A percentile compares a stretch with the other conserved stretches of the same genome.
These are phyloP conservation scores for Gavia stellata DNA, from an alignment of 2,113 vertebrate species.

Conservation along the genomic window DNA sequence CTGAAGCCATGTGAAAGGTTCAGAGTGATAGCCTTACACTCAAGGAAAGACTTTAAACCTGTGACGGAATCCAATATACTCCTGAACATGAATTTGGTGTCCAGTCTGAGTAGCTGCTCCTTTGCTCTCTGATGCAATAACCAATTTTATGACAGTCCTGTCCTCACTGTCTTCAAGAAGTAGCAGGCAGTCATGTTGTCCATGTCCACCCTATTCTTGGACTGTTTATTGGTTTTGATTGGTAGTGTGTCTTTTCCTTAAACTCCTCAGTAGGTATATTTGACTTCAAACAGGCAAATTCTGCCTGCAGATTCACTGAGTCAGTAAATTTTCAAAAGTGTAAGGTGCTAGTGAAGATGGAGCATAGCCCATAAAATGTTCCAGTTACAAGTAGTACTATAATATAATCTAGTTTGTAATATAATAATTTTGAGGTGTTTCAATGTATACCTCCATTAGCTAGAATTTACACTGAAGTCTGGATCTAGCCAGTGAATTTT, in stretches of 20 bases:
- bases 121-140: background rate
- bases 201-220: rapidly evolving
- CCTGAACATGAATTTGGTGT: background rate
- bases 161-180: background rate
- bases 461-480: background rate
- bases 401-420: background rate
- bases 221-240: background rate
- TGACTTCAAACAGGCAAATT: background rate
- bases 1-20: background rate
- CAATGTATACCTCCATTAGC: background rate
- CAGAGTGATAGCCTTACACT: background rate
- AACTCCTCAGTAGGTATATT: background rate
- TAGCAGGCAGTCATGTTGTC: background rate
- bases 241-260: background rate
- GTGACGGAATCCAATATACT: background rate
- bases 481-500: background rate
- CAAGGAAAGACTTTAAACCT: background rate
- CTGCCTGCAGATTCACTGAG: background rate
- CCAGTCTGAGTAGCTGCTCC: background rate
- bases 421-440: background rate
- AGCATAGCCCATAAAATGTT: background rate
- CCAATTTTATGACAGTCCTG: background rate
- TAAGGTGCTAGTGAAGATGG: background rate
- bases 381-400: background rate
- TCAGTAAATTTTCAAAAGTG: background rate